These are phyloP conservation scores for Notothenia coriiceps DNA, from an alignment of 2,113 vertebrate species.

Conservation along the genomic window DNA sequence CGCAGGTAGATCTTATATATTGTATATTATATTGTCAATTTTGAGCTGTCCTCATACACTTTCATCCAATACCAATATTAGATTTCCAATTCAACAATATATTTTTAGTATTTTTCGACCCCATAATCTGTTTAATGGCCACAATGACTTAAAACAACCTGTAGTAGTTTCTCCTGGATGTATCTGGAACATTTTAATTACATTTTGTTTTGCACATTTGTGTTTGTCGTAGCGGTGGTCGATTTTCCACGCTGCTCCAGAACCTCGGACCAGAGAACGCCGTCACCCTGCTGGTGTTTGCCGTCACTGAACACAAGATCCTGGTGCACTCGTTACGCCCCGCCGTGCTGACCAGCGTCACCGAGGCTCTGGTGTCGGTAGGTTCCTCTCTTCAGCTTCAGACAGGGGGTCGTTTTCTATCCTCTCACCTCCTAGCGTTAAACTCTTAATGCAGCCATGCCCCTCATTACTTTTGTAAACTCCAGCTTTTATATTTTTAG, in stretches of 20 bases:
- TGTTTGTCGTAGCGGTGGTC: slow-evolving; percentile 87
- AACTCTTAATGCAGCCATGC: not conserved
- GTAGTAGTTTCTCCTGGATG: not conserved
- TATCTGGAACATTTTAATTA: not conserved
- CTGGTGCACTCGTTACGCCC: slow-evolving; percentile 96
- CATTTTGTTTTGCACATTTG: not conserved
- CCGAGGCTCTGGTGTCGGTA: slow-evolving; percentile 97
- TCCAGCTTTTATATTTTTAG: too few relatives aligned
- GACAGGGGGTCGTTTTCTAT: not conserved
- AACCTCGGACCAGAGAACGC: slow-evolving; percentile 97
- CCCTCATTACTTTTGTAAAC: not conserved
- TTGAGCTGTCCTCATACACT: not conserved
- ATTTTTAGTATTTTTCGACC: not conserved
- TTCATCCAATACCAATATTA: not conserved
- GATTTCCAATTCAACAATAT: not conserved
- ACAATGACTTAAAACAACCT: not conserved
- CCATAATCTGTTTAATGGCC: not conserved
- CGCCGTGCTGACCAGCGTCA: slow-evolving; percentile 96
- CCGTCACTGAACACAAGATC: slow-evolving; percentile 97
- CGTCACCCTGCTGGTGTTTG: slow-evolving; percentile 93
- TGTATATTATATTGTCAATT: not conserved
- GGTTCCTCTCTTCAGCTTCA: slow-evolving; percentile 70
- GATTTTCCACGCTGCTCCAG: slow-evolving; percentile 95
- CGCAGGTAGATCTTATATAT: too few relatives aligned
- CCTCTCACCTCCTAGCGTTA: not conserved